These are phyloP conservation scores for Copsychus sechellarum DNA, from an alignment of 2,113 vertebrate genomes.

Conservation along the genomic window DNA sequence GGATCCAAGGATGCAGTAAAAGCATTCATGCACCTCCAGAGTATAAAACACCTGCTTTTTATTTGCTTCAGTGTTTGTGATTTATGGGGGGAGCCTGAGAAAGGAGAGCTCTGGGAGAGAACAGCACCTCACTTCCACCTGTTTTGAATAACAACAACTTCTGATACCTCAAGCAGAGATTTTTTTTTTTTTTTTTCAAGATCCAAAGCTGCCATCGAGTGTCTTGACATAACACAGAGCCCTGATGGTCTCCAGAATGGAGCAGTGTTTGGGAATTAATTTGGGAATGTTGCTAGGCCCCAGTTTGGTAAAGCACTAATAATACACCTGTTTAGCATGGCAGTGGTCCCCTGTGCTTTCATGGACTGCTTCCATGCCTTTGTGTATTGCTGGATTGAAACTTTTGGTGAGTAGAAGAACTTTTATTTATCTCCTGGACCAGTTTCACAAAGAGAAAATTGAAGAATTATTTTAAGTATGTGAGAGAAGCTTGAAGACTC, in stretches of 20 bases:
- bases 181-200: background rate
- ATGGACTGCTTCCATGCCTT: conserved; percentile 52
- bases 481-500: background rate
- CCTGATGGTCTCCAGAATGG: conserved; percentile 30
- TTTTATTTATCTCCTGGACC: conserved; percentile 48
- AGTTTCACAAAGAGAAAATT: background rate
- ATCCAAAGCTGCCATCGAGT: conserved; percentile 43
- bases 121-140: background rate
- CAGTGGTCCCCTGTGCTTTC: conserved; percentile 49
- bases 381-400: conserved; percentile 65
- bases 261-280: conserved; percentile 34
- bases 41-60: background rate
- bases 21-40: background rate
- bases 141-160: background rate
- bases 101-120: background rate
- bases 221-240: conserved; percentile 36
- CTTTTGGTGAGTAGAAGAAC: conserved; percentile 62
- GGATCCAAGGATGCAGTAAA: background rate
- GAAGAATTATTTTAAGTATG: background rate
- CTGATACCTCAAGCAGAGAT: conserved; percentile 29
- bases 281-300: conserved; percentile 54
- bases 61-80: background rate
- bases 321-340: conserved; percentile 39
- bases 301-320: conserved; percentile 37
- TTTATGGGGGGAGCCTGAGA: background rate